Evolutionary conservation across 2,797 vertebrate species (phyloP).

Genomic region (Labroides dimidiatus): DNA sequence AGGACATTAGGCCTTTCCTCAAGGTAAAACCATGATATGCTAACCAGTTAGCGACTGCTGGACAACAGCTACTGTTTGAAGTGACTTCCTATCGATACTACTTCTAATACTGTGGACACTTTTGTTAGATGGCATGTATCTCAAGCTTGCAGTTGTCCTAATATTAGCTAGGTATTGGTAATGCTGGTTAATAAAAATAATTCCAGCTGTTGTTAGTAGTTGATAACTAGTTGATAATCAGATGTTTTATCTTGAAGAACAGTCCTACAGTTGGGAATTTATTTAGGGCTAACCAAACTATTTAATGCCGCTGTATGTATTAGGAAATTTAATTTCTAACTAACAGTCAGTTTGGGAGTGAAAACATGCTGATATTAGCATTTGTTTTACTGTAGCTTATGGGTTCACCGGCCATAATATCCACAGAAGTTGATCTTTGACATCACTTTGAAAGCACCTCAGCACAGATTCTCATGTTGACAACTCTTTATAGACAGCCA

Average conservation of each 20-base stretch:
- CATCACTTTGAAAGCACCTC: slow-evolving; percentile 14
- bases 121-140: no score
- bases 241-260: background rate
- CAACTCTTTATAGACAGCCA: slow-evolving; percentile 19
- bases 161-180: background rate
- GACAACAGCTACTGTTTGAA: no score
- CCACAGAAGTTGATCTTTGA: background rate
- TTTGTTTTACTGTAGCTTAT: background rate
- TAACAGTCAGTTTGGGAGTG: background rate
- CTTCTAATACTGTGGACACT: no score
- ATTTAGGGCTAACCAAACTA: background rate
- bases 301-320: background rate
- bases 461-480: slow-evolving; percentile 8
- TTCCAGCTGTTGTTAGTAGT: background rate
- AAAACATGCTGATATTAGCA: background rate
- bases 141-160: no score
- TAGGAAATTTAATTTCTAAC: background rate
- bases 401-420: background rate
- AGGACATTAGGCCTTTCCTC: no score
- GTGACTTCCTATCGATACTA: no score
- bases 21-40: no score
- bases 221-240: background rate
- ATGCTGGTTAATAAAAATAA: background rate
- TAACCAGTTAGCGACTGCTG: no score
- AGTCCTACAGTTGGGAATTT: background rate